Evolutionary conservation across 2,113 vertebrate species (phyloP), one percentile per base, ranked within the genome.

Genomic region (Emydura subglobosa): DNA sequence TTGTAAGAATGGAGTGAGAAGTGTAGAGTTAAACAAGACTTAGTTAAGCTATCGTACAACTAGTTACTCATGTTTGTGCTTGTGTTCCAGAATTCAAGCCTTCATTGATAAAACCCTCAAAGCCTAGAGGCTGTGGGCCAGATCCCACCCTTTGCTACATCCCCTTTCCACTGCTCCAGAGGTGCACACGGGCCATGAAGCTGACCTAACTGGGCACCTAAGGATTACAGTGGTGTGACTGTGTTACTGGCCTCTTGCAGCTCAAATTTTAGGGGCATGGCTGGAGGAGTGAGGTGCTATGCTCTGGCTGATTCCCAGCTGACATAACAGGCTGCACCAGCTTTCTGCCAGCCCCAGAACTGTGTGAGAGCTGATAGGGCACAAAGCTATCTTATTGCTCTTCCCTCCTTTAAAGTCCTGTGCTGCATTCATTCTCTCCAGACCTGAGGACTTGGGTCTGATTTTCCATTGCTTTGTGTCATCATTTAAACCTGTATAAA

Each of bases 101-200:
- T 87, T 27, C 49, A 87, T 13, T 79, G 24, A 2, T 49, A 12
- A 80, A 61, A 55, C n/a, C 39, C n/a, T 27, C 42, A 83, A 53
- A 29, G 65, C 10, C 0, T 0, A 50, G 29, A 72, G 9, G n/a
- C 4, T 39, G 19, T 68, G 4, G 81, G 5, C 44, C 16, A 29
- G 49, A 17, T 5, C 59, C 81, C 39, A 39, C 25, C 10, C 86
- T 55, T 88, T 91, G 53, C 19, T 65, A 57, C 78, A 92, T 16
- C 9, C 6, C 55, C 25, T 84, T 39, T 21, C 4, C 78, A 57
- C 4, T 19, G 79, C 59, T 0, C 9, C 13, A 91, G 72, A 19
- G 11, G 14, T n/a, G 89, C 14, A 78, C 12, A 61, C 82, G 24
- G 14, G 72, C 53, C 34, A 13, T 7, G 42, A 79, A 27, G 4